Evolutionary conservation across 2,113 vertebrate species (phyloP).

Genomic region (Lontra canadensis): DNA sequence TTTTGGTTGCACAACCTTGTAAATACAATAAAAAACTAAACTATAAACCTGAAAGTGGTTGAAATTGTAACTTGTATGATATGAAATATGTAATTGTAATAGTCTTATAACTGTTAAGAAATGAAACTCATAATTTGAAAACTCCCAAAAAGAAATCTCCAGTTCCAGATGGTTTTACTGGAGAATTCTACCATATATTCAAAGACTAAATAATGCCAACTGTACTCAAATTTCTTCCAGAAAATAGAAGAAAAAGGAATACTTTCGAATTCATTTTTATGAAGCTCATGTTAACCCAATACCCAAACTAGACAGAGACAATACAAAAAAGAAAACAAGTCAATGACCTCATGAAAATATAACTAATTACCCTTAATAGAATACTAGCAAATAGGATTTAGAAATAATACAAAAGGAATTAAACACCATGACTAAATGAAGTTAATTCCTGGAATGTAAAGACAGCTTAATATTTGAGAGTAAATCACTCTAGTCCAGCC

Average conservation of each 20-base stretch:
- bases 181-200: background rate
- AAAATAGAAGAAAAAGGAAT: background rate
- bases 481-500: background rate
- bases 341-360: background rate
- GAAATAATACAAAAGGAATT: background rate
- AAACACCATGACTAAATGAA: background rate
- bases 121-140: conserved; percentile 34
- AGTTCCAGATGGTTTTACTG: background rate
- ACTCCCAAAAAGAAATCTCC: background rate
- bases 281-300: background rate
- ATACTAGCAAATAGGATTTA: background rate
- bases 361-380: background rate
- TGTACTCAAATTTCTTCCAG: background rate
- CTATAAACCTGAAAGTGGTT: background rate
- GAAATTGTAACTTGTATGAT: background rate
- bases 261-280: background rate
- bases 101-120: background rate
- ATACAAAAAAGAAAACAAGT: background rate
- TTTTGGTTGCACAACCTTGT: background rate
- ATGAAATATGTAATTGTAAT: background rate
- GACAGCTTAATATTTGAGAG: background rate
- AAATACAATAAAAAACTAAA: background rate
- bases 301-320: background rate
- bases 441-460: background rate
- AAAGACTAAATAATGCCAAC: background rate